Percentiles rank a stretch among this genome's conserved stretches.
These are phyloP conservation scores for Amazona guildingii DNA, from an alignment of 2,113 vertebrate species.

Conservation along the genomic window DNA sequence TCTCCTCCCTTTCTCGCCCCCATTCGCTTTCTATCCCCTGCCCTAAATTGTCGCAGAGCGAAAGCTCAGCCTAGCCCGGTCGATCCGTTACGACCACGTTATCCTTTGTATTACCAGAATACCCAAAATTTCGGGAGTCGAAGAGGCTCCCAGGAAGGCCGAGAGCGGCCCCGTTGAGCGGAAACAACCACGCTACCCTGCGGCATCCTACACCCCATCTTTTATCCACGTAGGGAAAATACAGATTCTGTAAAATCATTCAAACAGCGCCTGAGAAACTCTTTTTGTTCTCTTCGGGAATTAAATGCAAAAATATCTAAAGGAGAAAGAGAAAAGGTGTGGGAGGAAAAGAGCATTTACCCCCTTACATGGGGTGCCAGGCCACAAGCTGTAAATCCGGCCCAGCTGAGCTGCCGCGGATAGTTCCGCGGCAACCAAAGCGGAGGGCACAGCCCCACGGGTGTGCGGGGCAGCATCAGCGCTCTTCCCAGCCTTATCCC, in stretches of 20 bases:
- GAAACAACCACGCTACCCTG: accelerated
- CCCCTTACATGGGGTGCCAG: neutral
- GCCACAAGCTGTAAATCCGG: no score
- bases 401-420: no score
- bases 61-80: neutral
- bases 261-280: neutral
- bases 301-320: neutral
- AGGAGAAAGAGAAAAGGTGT: accelerated
- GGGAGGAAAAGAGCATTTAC: accelerated
- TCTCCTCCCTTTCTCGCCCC: neutral
- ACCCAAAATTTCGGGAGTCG: neutral
- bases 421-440: neutral
- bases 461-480: neutral
- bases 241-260: neutral
- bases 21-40: accelerated
- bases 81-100: accelerated
- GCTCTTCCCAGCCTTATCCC: neutral
- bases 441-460: neutral
- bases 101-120: neutral
- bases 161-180: neutral
- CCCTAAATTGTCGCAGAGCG: neutral
- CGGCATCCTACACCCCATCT: neutral
- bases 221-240: neutral
- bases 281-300: neutral
- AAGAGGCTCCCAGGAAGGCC: neutral